Percentiles rank a stretch among this genome's conserved stretches.
phyloP scores from a whole-genome alignment of 2,888 invertebrate species.

The Habroteleia sp. region DNA sequence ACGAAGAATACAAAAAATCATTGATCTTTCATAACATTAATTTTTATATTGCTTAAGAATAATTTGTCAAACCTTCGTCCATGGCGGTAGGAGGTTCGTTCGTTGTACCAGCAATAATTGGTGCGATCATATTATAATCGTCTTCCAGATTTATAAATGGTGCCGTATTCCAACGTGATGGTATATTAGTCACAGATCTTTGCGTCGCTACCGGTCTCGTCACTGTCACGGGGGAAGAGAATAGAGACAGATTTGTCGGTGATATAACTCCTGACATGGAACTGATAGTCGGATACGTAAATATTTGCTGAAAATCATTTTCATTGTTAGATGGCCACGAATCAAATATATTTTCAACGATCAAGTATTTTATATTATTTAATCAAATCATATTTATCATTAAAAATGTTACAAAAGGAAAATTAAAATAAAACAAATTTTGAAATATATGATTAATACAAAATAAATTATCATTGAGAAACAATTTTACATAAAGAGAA shows the following conservation, averaged over 20 bases:
- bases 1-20: not conserved
- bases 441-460: too few relatives aligned
- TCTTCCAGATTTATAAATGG: constrained; percentile 95
- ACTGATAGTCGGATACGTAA: constrained; percentile 94
- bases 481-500: too few relatives aligned
- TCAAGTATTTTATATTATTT: too few relatives aligned
- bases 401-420: too few relatives aligned
- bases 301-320: constrained; percentile 86
- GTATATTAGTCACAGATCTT: constrained; percentile 81
- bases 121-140: constrained; percentile 96
- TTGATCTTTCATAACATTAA: too few relatives aligned
- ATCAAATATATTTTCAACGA: too few relatives aligned
- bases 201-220: constrained; percentile 88
- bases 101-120: constrained; percentile 83
- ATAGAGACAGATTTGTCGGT: constrained; percentile 92
- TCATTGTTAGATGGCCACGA: too few relatives aligned
- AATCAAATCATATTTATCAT: too few relatives aligned
- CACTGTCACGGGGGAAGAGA: constrained; percentile 86
- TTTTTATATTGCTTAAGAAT: too few relatives aligned
- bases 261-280: constrained; percentile 94
- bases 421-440: too few relatives aligned
- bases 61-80: constrained; percentile 77
- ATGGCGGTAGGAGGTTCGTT: constrained; percentile 77
- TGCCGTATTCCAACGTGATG: constrained; percentile 90
- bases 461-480: too few relatives aligned